Percentiles rank a stretch among this genome's conserved stretches.
These are phyloP conservation scores for Willowsia nigromaculata DNA, from an alignment of 2,888 invertebrate genomes.

Conservation along the genomic window DNA sequence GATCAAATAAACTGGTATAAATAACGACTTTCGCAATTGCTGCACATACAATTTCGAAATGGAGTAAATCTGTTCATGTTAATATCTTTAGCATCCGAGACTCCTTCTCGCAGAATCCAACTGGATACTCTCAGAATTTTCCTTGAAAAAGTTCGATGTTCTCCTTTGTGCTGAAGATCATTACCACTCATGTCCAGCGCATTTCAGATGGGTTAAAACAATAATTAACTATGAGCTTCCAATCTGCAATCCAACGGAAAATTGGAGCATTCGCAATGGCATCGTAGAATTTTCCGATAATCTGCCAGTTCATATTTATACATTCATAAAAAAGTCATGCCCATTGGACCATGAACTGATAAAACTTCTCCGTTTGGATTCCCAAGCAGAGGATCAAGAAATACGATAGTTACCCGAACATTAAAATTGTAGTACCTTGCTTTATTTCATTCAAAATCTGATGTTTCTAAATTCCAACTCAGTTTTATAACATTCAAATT, in stretches of 20 bases:
- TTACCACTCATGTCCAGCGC: constrained; percentile 63
- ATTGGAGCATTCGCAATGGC: constrained; percentile 56
- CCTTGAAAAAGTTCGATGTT: constrained; percentile 41
- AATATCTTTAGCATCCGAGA: constrained; percentile 42
- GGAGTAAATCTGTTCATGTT: too few relatives aligned
- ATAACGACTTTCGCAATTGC: too few relatives aligned
- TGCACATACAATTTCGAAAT: too few relatives aligned
- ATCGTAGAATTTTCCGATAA: constrained; percentile 63
- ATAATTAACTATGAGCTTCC: constrained; percentile 63
- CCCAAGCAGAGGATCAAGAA: constrained; percentile 31
- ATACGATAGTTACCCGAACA: background rate
- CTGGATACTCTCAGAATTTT: constrained; percentile 54
- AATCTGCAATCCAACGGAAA: constrained; percentile 46
- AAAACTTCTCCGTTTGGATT: constrained; percentile 47
- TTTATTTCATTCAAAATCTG: background rate
- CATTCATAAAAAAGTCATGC: constrained; percentile 57
- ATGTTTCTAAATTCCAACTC: background rate
- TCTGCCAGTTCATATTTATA: constrained; percentile 61
- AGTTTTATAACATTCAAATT: background rate
- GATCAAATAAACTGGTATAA: background rate
- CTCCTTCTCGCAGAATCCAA: constrained; percentile 54
- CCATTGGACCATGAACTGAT: constrained; percentile 60
- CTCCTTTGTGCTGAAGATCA: constrained; percentile 58
- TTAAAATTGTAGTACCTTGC: background rate
- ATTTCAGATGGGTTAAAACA: constrained; percentile 57